These are phyloP conservation scores for Muscicapa striata DNA, from an alignment of 2,797 vertebrate species.

Conservation along the genomic window DNA sequence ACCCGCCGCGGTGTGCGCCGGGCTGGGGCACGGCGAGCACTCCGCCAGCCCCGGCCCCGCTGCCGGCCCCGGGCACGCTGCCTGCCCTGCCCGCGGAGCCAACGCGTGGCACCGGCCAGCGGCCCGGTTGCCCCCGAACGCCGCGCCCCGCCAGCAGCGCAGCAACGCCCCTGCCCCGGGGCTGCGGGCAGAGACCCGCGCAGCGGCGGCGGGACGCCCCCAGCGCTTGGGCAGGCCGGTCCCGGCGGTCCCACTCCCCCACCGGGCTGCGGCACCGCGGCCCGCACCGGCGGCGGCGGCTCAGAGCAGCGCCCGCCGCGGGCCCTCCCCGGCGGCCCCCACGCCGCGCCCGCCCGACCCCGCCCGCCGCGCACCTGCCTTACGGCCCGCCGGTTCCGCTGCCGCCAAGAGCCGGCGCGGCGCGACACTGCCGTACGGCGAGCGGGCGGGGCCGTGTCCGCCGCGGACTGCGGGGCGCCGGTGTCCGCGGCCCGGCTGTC, in stretches of 20 bases:
- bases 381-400: conserved; percentile 25
- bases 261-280: background rate
- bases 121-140: too few species aligned
- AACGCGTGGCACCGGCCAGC: too few species aligned
- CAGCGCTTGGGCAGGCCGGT: background rate
- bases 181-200: background rate
- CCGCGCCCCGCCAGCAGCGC: background rate
- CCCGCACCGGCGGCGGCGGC: background rate
- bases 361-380: conserved; percentile 33
- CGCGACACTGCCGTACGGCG: conserved; percentile 23
- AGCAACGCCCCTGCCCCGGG: background rate
- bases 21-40: background rate
- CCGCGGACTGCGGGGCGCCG: rapidly evolving
- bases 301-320: background rate
- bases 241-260: background rate
- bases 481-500: background rate
- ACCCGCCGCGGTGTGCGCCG: background rate
- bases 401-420: background rate
- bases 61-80: background rate
- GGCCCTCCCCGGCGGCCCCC: background rate
- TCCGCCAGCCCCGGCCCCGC: background rate
- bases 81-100: background rate
- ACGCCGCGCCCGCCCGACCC: background rate
- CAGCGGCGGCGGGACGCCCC: background rate
- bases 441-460: background rate